These are phyloP conservation scores for Hyaena hyaena DNA, from an alignment of 2,113 vertebrate genomes.

Conservation along the genomic window DNA sequence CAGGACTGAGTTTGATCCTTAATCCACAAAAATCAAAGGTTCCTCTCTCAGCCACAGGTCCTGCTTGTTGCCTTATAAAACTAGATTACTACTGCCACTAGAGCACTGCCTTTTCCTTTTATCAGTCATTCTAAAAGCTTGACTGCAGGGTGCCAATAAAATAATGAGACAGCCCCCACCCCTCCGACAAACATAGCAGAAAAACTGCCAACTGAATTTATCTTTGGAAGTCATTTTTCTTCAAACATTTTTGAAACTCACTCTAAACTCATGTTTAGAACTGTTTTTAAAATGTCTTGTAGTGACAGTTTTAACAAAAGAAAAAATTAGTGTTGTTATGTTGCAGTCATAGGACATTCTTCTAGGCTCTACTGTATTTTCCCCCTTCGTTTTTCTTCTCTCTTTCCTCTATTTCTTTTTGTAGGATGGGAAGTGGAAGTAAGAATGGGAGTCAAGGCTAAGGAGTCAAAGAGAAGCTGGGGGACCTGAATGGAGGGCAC, in stretches of 20 bases:
- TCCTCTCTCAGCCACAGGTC: slow-evolving; percentile 12
- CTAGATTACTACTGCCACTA: slow-evolving; percentile 52
- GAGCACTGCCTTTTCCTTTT: slow-evolving; percentile 42
- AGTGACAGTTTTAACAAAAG: slow-evolving; percentile 57
- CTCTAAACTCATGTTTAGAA: slow-evolving; percentile 10
- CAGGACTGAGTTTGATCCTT: slow-evolving; percentile 59
- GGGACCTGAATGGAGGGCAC: background rate
- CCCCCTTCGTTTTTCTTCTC: background rate
- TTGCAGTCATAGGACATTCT: slow-evolving; percentile 10
- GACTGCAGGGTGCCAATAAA: slow-evolving; percentile 47
- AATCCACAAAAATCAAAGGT: slow-evolving; percentile 77
- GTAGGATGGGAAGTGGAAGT: background rate
- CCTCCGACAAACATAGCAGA: background rate
- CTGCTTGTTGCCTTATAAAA: slow-evolving; percentile 63
- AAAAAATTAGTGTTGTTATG: slow-evolving; percentile 11
- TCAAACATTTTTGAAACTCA: slow-evolving; percentile 56
- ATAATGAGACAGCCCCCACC: slow-evolving; percentile 20
- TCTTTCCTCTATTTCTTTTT: background rate
- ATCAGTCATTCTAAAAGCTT: slow-evolving; percentile 62
- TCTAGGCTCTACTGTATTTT: background rate
- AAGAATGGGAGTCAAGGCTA: background rate
- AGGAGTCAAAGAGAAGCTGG: background rate
- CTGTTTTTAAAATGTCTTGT: slow-evolving; percentile 55
- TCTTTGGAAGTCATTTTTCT: slow-evolving; percentile 65
- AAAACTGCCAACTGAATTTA: slow-evolving; percentile 56